A percentile compares a stretch with the other conserved stretches of the same genome.
phyloP scores from a whole-genome alignment of 2,888 invertebrate genomes.

The Synanthedon formicaeformis region DNA sequence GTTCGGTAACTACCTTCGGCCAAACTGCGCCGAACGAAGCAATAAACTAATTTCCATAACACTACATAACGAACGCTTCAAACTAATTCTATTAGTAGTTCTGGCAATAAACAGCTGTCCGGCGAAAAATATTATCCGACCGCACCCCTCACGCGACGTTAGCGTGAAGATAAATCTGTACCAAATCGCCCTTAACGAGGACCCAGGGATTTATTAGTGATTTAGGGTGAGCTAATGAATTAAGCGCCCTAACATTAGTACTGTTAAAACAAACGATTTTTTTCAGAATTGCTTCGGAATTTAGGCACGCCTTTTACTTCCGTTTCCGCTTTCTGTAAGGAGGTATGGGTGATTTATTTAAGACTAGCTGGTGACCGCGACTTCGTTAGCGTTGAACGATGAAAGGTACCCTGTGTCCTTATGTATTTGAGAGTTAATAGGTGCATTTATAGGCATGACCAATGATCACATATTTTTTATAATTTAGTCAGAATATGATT shows the following conservation, averaged over 20 bases:
- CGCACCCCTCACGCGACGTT: constrained; percentile 15
- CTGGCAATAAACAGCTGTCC: neutral
- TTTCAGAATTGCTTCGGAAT: constrained; percentile 12
- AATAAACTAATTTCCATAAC: neutral
- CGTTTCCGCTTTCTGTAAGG: neutral
- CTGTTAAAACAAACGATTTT: constrained; percentile 30
- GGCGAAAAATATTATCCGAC: neutral
- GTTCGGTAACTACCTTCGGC: no score
- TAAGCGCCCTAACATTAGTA: constrained; percentile 39
- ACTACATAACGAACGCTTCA: neutral
- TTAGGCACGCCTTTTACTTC: constrained; percentile 8
- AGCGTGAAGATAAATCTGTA: constrained; percentile 33
- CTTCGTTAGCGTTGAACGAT: no score
- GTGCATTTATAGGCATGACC: no score
- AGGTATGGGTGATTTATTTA: no score
- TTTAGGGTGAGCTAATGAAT: constrained; percentile 43
- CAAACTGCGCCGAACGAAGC: no score
- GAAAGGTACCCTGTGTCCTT: no score
- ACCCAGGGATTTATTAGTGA: constrained; percentile 39
- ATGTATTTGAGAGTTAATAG: no score
- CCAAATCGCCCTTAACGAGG: constrained; percentile 34
- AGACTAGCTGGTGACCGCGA: no score
- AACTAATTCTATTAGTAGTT: neutral
- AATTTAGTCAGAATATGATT: no score
- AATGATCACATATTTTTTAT: no score